Evolutionary conservation across 2,113 vertebrate species (phyloP).

Genomic region (Indicator maculatus): DNA sequence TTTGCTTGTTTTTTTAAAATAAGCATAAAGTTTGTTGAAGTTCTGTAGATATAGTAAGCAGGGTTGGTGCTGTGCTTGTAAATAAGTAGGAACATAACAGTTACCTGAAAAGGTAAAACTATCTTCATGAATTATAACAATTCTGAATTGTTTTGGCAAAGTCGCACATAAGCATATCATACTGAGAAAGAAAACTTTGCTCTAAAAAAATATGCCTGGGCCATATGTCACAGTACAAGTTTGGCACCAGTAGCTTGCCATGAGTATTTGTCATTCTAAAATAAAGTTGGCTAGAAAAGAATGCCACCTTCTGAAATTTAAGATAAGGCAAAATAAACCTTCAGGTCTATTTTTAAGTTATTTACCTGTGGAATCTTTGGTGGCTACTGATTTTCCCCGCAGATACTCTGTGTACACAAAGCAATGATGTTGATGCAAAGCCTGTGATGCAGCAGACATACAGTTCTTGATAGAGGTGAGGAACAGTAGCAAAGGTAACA

Average conservation of each 20-base stretch:
- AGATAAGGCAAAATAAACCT: background rate
- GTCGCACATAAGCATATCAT: background rate
- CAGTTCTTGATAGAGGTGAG: background rate
- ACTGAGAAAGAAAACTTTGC: background rate
- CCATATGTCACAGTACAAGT: background rate
- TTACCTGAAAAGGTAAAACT: background rate
- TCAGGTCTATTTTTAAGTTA: background rate
- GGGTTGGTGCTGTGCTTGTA: background rate
- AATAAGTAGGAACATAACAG: background rate
- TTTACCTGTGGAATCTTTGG: accelerated
- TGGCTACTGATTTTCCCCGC: background rate
- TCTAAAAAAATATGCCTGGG: background rate
- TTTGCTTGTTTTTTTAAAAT: background rate
- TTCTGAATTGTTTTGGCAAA: background rate
- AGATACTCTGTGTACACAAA: background rate
- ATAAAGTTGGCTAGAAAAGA: background rate
- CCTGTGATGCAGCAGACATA: background rate
- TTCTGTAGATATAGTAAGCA: slow-evolving; percentile 4
- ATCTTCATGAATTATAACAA: background rate
- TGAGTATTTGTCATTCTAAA: slow-evolving; percentile 1
- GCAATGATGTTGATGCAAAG: background rate
- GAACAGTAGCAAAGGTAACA: background rate
- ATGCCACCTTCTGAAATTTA: background rate
- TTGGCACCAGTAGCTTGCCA: background rate
- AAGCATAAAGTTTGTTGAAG: background rate